Evolutionary conservation across 1,140 invertebrate species (phyloP), one percentile per base, ranked within the genome.

Genomic region (Paraescarpia echinospica): DNA sequence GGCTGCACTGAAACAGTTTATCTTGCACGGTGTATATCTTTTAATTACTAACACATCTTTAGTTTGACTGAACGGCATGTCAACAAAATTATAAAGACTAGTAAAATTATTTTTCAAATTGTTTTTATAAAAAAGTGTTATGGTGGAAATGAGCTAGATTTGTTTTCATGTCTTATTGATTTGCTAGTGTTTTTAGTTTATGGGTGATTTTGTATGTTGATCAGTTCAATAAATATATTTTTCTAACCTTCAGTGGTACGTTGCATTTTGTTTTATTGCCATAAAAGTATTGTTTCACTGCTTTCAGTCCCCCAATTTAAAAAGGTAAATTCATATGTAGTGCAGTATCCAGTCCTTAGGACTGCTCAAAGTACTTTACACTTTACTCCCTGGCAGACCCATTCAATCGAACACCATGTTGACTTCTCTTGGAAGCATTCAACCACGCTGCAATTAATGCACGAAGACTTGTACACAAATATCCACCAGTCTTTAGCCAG

Each of bases 171-270:
- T 27, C 22, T 77, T 77, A 77, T 14, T 77, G 9, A 77, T 77
- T 77, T 77, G 59, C 12, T 77, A 77, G 22, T 77, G 59, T 77
- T n/a, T n/a, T 77, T 31, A 41, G 41, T 5, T 77, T 51, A 8
- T 77, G 59, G 59, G 12, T 77, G 59, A 77, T 77, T 77, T 77
- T 77, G 59, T 77, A 77, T 77, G 59, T 77, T 77, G 59, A 77
- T 77, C 59, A 77, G 59, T 77, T 77, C 59, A 77, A 77, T 77
- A 77, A 77, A 77, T 77, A 77, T 77, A 77, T 77, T 77, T 77
- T 77, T 77, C 59, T 77, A 77, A 77, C 59, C 59, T 77, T 77
- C 59, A 18, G 27, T 77, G 59, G 22, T 18, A 77, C 22, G 59
- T 77, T 77, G 59, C 59, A 77, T 12, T 77, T 77, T 77, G 59